Evolutionary conservation across 2,113 vertebrate species (phyloP), one percentile per base, ranked within the genome.

Genomic region (Xyliphius kryptos): DNA sequence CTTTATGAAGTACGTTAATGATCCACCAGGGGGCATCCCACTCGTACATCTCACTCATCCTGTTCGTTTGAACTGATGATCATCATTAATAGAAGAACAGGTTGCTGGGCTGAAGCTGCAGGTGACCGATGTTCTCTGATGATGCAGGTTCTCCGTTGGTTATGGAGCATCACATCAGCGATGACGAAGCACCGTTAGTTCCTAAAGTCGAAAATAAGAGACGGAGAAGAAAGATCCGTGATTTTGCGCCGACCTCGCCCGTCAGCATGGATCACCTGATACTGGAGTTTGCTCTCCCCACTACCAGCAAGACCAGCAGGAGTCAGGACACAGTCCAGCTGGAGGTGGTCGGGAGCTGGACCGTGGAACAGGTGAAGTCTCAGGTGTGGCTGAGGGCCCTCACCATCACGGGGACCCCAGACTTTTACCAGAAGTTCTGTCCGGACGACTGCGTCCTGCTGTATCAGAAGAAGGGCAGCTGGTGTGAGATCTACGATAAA

Each of bases 401-500:
- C 72, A 90, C 93, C 32, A 86, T 73, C 0, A 94, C 91, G 52
- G 76, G 85, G 38, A 84, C 81, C 8, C 81, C 89, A 0, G 94
- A 96, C 61, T 96, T 95, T 83, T 98, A 94, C 75, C 91, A 92
- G 66, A 70, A 87, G 0, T 85, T 87, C 22, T 87, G 88, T 2
- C 94, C 95, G 0, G 94, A 98, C 70, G 89, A 92, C 13, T 97
- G 94, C 80, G 86, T 92, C 60, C 86, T 99, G 55, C 92, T 94
- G 44, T 99, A 98, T 80, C 92, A 97, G 80, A 98, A 98, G 78
- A 97, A 97, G 70, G 95, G 93, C 3, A 93, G 89, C 0, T 87
- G 92, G 88, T 99, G 92, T 51, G 96, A 99, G 85, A 98, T 99
- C 77, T 99, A 99, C 3, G 96, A 99, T 76, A 92, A 90, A 69